phyloP scores from a whole-genome alignment of 2,888 invertebrate genomes.

The Zhuqinia jingwanae region DNA sequence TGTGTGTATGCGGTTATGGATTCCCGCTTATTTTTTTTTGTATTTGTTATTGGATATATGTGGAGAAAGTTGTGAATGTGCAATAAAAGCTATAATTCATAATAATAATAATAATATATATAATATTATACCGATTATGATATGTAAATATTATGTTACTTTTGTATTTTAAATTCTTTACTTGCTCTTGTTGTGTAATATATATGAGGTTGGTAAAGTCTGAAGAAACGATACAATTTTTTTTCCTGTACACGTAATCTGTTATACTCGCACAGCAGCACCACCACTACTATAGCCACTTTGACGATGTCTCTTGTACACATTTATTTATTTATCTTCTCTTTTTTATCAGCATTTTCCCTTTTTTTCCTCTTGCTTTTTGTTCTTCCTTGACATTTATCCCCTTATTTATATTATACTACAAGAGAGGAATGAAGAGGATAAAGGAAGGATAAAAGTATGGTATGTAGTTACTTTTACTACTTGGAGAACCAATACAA shows the following conservation, averaged over 20 bases:
- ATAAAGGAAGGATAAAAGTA: background rate
- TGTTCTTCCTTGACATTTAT: conserved; percentile 56
- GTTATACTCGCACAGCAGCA: too few species aligned
- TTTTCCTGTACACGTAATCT: too few species aligned
- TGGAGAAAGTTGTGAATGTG: background rate
- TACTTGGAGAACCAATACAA: background rate
- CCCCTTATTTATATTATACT: background rate
- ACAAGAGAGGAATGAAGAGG: conserved; percentile 2
- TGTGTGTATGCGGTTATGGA: background rate
- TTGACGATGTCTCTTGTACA: conserved; percentile 5
- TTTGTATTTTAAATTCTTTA: conserved; percentile 24
- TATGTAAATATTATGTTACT: conserved; percentile 8
- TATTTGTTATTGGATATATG: background rate
- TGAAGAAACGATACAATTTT: background rate
- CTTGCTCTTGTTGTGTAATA: conserved; percentile 30
- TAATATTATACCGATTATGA: conserved; percentile 8
- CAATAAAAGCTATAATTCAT: too few species aligned
- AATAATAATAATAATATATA: too few species aligned
- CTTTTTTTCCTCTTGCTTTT: background rate
- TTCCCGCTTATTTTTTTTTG: background rate
- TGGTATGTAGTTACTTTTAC: background rate
- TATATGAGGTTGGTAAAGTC: too few species aligned
- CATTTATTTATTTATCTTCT: too few species aligned
- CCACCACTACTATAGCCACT: background rate
- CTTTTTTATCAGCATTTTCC: conserved; percentile 24